Conservation (phyloP, 53 echinoderm and acorn worm genomes). For the Luidia sarsii region DNA sequence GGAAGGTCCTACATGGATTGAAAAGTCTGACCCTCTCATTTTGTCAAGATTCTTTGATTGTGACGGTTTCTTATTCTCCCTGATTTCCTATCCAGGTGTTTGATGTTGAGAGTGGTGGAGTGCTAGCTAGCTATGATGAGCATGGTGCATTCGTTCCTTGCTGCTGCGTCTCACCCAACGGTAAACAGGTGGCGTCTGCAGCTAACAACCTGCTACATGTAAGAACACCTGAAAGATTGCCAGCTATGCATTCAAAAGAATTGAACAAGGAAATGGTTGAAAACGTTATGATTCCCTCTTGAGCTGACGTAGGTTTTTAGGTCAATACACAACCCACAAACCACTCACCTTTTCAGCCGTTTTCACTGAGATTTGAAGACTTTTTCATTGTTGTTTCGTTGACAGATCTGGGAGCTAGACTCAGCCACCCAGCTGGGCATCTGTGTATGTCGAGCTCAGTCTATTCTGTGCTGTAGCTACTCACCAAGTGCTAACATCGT, state of each 20-base stretch:
- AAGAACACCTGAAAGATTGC: too few relatives aligned
- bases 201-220: conserved; percentile 67
- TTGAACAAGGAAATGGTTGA: too few relatives aligned
- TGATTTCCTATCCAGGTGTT: conserved; percentile 40
- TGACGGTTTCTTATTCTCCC: background rate
- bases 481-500: conserved; percentile 62
- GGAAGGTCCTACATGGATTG: background rate
- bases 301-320: too few relatives aligned
- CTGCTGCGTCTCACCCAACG: conserved; percentile 68
- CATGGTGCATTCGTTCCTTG: conserved; percentile 48
- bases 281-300: too few relatives aligned
- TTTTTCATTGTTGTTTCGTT: background rate
- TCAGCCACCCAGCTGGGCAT: conserved; percentile 49
- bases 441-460: conserved; percentile 57
- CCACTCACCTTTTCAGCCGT: too few relatives aligned
- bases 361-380: background rate
- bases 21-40: background rate
- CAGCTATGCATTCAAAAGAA: too few relatives aligned
- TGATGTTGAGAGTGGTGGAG: conserved; percentile 8
- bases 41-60: background rate
- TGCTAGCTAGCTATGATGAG: conserved; percentile 4
- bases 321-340: too few relatives aligned
- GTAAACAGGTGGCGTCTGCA: conserved; percentile 64
- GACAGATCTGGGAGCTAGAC: conserved; percentile 61
- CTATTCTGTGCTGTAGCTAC: conserved; percentile 73